These are phyloP conservation scores for Euwallacea fornicatus DNA, from an alignment of 1,140 invertebrate genomes.

Conservation along the genomic window DNA sequence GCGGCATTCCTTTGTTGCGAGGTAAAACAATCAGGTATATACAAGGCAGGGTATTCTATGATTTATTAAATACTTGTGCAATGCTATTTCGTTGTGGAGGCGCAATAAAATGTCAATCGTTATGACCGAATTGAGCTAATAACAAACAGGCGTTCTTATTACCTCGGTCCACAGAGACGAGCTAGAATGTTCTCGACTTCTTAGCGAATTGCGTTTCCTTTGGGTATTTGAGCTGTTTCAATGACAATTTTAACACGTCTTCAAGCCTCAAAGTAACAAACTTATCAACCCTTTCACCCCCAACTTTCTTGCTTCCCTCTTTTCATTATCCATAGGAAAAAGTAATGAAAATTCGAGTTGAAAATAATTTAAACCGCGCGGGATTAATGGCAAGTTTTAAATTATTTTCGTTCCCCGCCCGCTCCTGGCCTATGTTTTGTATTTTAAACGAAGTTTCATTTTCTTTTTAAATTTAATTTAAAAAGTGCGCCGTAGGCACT, in stretches of 20 bases:
- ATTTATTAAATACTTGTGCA: slow-evolving; percentile 9
- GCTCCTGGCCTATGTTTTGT: slow-evolving; percentile 25
- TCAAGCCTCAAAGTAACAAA: neutral
- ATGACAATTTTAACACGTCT: neutral
- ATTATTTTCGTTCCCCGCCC: slow-evolving; percentile 21
- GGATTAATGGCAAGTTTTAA: slow-evolving; percentile 28
- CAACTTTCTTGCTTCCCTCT: neutral
- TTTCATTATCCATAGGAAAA: slow-evolving; percentile 15
- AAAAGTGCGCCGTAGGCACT: slow-evolving; percentile 27
- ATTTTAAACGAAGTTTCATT: slow-evolving; percentile 31
- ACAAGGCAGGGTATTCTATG: slow-evolving; percentile 8
- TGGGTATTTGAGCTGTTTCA: neutral
- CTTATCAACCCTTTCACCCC: neutral
- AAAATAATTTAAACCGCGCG: slow-evolving; percentile 23
- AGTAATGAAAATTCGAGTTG: slow-evolving; percentile 26
- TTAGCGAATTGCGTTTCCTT: neutral
- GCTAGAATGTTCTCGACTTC: neutral
- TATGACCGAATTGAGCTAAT: neutral
- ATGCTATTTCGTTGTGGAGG: neutral
- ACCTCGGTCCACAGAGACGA: neutral
- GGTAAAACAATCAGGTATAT: slow-evolving; percentile 12
- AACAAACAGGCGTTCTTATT: neutral
- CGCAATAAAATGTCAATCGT: neutral
- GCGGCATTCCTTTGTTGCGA: slow-evolving; percentile 11
- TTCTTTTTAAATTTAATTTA: slow-evolving; percentile 35